A percentile compares a stretch with the other conserved stretches of the same genome.
Evolutionary conservation across 2,113 vertebrate genomes (phyloP).

Genomic region (human (Homo sapiens)): DNA sequence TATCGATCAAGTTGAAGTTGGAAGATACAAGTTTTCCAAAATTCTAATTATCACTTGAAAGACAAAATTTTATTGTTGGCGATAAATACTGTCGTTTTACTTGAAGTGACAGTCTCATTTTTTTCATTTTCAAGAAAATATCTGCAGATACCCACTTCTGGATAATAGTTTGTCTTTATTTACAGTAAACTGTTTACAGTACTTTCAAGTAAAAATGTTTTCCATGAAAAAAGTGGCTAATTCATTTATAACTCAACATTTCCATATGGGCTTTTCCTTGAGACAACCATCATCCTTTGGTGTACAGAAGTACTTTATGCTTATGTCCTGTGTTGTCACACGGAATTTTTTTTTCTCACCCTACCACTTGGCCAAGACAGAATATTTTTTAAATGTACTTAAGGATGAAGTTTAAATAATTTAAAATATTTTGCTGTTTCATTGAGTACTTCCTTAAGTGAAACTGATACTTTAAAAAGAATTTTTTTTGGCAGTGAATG

Average conservation of each 20-base stretch:
- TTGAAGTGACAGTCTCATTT: neutral
- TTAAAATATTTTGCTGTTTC: neutral
- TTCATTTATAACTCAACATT: neutral
- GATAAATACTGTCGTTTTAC: neutral
- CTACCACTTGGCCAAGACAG: too few relatives aligned
- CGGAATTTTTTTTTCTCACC: neutral
- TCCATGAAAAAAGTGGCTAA: neutral
- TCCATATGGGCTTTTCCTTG: neutral
- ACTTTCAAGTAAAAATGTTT: neutral
- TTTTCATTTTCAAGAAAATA: constrained; percentile 29
- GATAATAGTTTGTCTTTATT: neutral
- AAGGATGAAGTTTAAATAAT: neutral
- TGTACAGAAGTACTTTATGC: neutral
- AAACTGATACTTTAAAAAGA: neutral
- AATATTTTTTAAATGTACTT: neutral
- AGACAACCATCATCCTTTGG: neutral
- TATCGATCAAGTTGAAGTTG: neutral
- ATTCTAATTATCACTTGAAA: constrained; percentile 3
- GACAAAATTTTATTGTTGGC: neutral
- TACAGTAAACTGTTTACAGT: neutral
- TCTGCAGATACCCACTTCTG: neutral
- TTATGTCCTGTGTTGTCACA: neutral
- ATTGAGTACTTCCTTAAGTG: neutral
- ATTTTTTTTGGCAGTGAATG: neutral
- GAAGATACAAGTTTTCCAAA: neutral